phyloP scores from a whole-genome alignment of 2,113 vertebrate species.

The Leptodactylus fuscus region DNA sequence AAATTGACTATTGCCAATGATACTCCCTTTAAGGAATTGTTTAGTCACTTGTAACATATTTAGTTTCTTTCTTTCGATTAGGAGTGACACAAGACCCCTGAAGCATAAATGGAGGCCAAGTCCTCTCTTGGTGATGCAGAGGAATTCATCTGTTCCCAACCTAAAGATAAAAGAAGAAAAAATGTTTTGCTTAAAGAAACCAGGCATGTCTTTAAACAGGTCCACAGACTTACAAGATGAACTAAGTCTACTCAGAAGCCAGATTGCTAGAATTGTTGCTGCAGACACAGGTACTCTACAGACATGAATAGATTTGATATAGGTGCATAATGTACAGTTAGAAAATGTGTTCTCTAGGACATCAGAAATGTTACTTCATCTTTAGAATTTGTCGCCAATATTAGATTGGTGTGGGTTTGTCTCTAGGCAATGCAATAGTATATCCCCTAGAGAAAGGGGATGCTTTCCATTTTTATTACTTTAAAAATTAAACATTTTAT shows the following conservation, averaged over 20 bases:
- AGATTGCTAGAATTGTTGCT: constrained; percentile 95
- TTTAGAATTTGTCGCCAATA: no score
- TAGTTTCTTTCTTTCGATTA: constrained; percentile 63
- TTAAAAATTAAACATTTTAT: no score
- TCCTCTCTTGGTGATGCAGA: constrained; percentile 92
- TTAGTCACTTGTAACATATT: background rate
- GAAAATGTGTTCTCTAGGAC: background rate
- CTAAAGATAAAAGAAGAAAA: constrained; percentile 92
- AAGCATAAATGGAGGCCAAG: constrained; percentile 97
- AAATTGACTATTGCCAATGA: no score
- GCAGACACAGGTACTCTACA: constrained; percentile 79
- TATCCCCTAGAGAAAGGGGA: no score
- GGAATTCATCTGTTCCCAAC: constrained; percentile 97
- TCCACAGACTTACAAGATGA: constrained; percentile 95
- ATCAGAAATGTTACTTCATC: no score
- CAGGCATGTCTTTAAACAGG: constrained; percentile 87
- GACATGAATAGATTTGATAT: background rate
- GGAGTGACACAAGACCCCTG: constrained; percentile 90
- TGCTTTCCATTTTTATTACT: no score
- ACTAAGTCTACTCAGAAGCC: constrained; percentile 89
- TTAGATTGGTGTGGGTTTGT: no score
- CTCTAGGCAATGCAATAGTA: no score
- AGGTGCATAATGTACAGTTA: background rate
- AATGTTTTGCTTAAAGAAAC: constrained; percentile 89
- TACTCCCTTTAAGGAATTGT: no score